Base-by-base conservation (phyloP, 2,888 invertebrate species). In the Drosophila putrida region DNA sequence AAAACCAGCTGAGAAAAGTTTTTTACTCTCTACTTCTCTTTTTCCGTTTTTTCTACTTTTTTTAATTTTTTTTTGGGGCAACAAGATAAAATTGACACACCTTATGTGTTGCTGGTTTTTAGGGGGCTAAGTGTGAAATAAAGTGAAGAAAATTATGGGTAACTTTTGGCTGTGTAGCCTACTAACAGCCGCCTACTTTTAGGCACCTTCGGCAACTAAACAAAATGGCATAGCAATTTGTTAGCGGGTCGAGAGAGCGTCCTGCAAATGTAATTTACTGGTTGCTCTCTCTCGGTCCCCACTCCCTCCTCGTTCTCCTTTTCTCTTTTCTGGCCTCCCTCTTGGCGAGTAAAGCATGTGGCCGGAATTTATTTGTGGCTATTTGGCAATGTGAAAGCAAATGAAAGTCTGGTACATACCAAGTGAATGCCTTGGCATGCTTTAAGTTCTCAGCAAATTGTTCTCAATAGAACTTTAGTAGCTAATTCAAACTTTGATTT, bases 201-300 rank as follows among this genome's bases (percentile, higher is more conserved):
- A 35, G 57, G 53, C 41, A 59, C 46, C 61, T 59, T 20, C 28
- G 50, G 46, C 74, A 60, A 60, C 73, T 63, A 50, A 71, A 69
- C 60, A 60, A 62, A 78, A 79, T 72, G 85, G 75, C 63, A 63
- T 62, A 66, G 89, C 87, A 83, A 88, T 85, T 85, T 85, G 85
- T 85, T 89, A 83, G 74, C 75, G 71, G 79, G 71, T 84, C 71
- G 84, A 67, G 62, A 67, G 71, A 71, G 71, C 71, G 65, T 78
- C 78, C 69, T 57, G 74, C 68, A 86, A 86, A 86, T 83, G 89
- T 86, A 86, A 84, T 84, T 88, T 84, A 88, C 76, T 76, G 84
- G 74, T 79, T 66, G 66, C 68, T 55, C 66, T 63, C 20, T 5
- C 55, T 13, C 49, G 35, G 46, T 9, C 31, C 9, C 36, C 8